These are phyloP conservation scores for Acanthaster planci DNA, from an alignment of 35 echinoderm and acorn worm species.

Conservation along the genomic window DNA sequence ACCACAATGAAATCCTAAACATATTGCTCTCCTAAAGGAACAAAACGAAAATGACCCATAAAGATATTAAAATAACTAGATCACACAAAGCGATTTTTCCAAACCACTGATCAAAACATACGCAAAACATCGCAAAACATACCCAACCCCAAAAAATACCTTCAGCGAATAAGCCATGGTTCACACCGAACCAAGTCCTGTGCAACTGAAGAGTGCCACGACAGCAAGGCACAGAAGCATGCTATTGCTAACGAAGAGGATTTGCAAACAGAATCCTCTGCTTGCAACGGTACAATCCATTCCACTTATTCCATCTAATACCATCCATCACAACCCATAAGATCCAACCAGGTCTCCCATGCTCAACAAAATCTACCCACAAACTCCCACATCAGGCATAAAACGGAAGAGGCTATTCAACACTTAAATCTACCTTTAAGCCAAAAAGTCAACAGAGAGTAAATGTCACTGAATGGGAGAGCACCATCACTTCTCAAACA, in stretches of 20 bases:
- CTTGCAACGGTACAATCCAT: too few relatives aligned
- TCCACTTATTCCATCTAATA: too few relatives aligned
- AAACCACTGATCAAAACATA: neutral
- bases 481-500: neutral
- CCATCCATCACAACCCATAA: neutral
- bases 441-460: neutral
- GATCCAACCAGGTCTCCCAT: neutral
- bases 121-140: neutral
- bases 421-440: neutral
- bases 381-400: neutral
- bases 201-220: neutral
- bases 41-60: neutral
- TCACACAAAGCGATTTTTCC: neutral
- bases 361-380: neutral
- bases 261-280: too few relatives aligned
- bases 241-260: neutral
- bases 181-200: neutral
- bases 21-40: neutral
- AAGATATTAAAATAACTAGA: too few relatives aligned
- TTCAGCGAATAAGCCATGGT: neutral
- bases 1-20: neutral
- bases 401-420: neutral
- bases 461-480: neutral
- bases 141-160: neutral
- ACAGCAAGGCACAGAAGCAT: neutral